A percentile compares a stretch with the other conserved stretches of the same genome.
These are phyloP conservation scores for Heteromurus nitidus DNA, from an alignment of 2,888 invertebrate species.

Conservation along the genomic window DNA sequence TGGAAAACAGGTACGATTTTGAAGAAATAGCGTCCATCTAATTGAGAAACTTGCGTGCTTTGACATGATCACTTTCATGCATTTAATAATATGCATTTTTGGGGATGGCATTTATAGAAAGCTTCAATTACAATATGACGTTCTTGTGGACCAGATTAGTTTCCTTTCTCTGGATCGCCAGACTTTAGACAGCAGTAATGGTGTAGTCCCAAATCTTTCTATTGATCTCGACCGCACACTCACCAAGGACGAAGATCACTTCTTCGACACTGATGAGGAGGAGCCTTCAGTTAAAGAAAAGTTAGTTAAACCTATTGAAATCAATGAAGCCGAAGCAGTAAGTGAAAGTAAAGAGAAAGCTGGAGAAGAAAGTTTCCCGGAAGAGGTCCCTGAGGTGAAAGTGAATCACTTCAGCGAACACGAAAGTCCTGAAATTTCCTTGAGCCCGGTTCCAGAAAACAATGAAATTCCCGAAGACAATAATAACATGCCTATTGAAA, in stretches of 20 bases:
- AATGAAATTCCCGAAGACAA: neutral
- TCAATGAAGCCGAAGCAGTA: no score
- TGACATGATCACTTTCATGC: neutral
- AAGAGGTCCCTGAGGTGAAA: no score
- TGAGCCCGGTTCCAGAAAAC: neutral
- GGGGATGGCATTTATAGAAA: conserved; percentile 61
- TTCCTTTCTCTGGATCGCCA: conserved; percentile 71
- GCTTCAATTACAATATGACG: conserved; percentile 70
- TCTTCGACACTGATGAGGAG: conserved; percentile 65
- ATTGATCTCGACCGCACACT: conserved; percentile 59
- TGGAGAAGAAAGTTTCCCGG: no score
- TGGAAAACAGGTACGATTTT: conserved; percentile 72
- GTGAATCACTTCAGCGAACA: neutral
- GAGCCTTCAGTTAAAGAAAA: conserved; percentile 63
- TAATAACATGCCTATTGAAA: neutral
- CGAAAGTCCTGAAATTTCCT: neutral
- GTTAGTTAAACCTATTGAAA: no score
- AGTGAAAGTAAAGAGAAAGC: no score
- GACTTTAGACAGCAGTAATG: conserved; percentile 53
- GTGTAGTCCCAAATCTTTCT: conserved; percentile 52
- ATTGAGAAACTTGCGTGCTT: no score
- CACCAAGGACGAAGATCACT: conserved; percentile 47
- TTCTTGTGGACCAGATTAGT: conserved; percentile 73
- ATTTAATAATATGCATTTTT: neutral
- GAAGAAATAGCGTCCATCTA: no score